phyloP scores from a whole-genome alignment of 2,113 vertebrate species.

The Macquaria australasica region DNA sequence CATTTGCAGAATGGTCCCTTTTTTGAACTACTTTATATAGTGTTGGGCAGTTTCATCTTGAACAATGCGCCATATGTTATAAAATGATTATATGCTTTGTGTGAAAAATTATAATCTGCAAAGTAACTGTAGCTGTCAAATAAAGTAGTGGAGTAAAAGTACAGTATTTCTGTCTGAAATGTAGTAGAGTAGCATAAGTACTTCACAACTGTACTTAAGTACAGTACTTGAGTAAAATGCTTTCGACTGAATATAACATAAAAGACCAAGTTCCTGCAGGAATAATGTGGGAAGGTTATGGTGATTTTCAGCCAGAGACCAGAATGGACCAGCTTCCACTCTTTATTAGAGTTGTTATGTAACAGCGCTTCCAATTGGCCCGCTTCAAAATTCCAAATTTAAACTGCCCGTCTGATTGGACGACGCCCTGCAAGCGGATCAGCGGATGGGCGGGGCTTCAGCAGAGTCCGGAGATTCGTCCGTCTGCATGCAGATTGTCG shows the following conservation, averaged over 20 bases:
- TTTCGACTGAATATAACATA: background rate
- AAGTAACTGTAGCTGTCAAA: background rate
- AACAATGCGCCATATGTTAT: too few relatives aligned
- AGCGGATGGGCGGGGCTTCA: slow-evolving; percentile 61
- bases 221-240: background rate
- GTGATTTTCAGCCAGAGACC: slow-evolving; percentile 35
- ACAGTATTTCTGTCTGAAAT: background rate
- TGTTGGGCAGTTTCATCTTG: background rate
- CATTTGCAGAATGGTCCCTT: background rate
- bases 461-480: slow-evolving; percentile 57
- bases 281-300: background rate
- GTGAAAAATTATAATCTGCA: too few relatives aligned
- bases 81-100: background rate
- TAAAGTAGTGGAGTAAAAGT: background rate
- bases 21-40: background rate
- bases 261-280: background rate
- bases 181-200: background rate
- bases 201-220: background rate
- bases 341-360: slow-evolving; percentile 70
- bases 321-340: slow-evolving; percentile 53
- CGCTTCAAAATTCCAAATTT: slow-evolving; percentile 77
- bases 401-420: slow-evolving; percentile 78
- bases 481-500: slow-evolving; percentile 68
- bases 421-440: slow-evolving; percentile 6
- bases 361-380: slow-evolving; percentile 79